phyloP scores from a whole-genome alignment of 2,888 invertebrate species.

The Oxytorus armatus region DNA sequence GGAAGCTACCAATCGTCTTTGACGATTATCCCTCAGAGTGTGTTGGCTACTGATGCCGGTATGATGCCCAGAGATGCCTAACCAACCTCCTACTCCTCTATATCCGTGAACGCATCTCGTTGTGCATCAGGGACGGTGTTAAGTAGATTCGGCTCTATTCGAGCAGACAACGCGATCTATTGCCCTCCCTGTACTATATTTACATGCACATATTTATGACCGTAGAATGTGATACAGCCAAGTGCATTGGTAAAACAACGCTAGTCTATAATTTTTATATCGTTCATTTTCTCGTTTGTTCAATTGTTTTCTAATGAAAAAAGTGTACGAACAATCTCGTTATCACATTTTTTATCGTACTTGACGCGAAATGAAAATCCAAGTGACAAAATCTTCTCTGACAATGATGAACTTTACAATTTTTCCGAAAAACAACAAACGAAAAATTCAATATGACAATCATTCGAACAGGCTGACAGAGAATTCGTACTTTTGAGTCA shows the following conservation, averaged over 20 bases:
- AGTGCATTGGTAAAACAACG: background rate
- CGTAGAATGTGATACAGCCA: background rate
- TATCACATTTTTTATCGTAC: too few species aligned
- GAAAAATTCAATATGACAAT: too few species aligned
- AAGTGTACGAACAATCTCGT: too few species aligned
- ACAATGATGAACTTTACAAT: too few species aligned
- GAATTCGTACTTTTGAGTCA: too few species aligned
- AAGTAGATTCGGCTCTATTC: conserved; percentile 79
- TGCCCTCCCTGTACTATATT: conserved; percentile 21
- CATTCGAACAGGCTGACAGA: too few species aligned
- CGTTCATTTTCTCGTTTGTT: background rate
- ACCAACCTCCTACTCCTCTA: conserved; percentile 61
- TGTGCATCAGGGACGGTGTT: conserved; percentile 82
- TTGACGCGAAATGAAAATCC: too few species aligned
- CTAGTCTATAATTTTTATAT: background rate
- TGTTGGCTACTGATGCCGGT: conserved; percentile 64
- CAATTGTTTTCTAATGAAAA: background rate
- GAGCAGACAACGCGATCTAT: conserved; percentile 62
- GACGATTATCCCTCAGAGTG: conserved; percentile 81
- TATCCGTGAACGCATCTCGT: conserved; percentile 62
- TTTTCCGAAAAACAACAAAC: too few species aligned
- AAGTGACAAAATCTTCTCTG: too few species aligned
- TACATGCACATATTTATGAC: background rate
- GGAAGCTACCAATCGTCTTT: conserved; percentile 84
- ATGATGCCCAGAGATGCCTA: conserved; percentile 63